A percentile compares a stretch with the other conserved stretches of the same genome.
phyloP scores from a whole-genome alignment of 2,888 invertebrate genomes.

The Nymphalis c-album region DNA sequence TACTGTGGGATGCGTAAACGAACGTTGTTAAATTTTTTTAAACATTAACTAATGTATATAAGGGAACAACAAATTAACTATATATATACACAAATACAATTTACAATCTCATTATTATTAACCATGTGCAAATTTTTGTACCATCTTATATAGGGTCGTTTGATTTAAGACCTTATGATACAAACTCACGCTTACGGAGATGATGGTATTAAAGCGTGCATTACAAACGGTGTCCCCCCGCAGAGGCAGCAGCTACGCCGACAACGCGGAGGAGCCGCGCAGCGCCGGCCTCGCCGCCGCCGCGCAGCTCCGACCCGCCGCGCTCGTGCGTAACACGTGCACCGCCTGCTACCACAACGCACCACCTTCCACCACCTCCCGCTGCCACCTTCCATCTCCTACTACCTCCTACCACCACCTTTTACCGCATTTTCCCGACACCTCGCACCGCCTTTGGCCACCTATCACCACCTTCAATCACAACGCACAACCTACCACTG shows the following conservation, averaged over 20 bases:
- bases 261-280: constrained; percentile 79
- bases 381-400: neutral
- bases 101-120: too few species aligned
- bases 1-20: too few species aligned
- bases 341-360: neutral
- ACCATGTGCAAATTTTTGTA: too few species aligned
- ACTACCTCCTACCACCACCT: neutral
- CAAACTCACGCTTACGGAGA: too few species aligned
- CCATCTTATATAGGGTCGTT: too few species aligned
- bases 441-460: neutral
- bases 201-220: too few species aligned
- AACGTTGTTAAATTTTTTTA: too few species aligned
- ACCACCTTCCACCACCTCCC: too few species aligned
- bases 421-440: neutral
- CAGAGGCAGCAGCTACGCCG: constrained; percentile 84
- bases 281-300: constrained; percentile 67
- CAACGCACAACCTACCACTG: neutral
- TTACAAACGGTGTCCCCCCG: neutral
- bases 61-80: too few species aligned
- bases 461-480: neutral
- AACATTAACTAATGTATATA: too few species aligned
- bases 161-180: too few species aligned
- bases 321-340: constrained; percentile 50
- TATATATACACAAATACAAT: too few species aligned
- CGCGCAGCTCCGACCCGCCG: constrained; percentile 60